Percentiles rank a stretch among this genome's conserved stretches.
These are phyloP conservation scores for Anorthoa munda DNA, from an alignment of 2,888 invertebrate genomes.

Conservation along the genomic window DNA sequence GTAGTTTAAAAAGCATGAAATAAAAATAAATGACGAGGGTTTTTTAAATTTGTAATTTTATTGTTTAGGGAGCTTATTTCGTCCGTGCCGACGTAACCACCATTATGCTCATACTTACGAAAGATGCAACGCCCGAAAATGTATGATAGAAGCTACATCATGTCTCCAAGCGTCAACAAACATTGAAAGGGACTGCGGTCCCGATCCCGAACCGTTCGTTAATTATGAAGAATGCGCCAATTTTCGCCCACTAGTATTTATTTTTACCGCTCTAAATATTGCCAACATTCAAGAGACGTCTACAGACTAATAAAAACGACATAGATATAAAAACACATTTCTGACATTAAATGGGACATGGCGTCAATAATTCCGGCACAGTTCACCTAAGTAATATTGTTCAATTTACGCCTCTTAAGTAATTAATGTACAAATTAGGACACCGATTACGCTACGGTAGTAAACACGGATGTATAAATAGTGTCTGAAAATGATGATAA, in stretches of 20 bases:
- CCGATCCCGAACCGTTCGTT: not conserved
- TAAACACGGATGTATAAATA: slow-evolving; percentile 57
- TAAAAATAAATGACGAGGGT: too few relatives aligned
- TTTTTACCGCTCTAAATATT: slow-evolving; percentile 27
- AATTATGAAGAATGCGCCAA: slow-evolving; percentile 12
- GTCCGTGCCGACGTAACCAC: too few relatives aligned
- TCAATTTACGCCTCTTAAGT: slow-evolving; percentile 59
- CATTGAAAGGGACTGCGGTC: not conserved
- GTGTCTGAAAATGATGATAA: slow-evolving; percentile 22
- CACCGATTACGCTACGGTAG: slow-evolving; percentile 63
- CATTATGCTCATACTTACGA: too few relatives aligned
- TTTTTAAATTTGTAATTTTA: too few relatives aligned
- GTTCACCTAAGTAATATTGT: slow-evolving; percentile 59
- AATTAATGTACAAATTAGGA: slow-evolving; percentile 71
- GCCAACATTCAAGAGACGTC: slow-evolving; percentile 21
- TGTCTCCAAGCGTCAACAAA: not conserved
- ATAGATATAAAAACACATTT: not conserved
- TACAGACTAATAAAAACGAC: not conserved
- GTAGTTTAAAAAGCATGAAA: too few relatives aligned
- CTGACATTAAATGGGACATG: slow-evolving; percentile 18
- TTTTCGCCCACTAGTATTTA: slow-evolving; percentile 33
- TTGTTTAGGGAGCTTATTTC: too few relatives aligned
- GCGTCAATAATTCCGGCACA: slow-evolving; percentile 10
- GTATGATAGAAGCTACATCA: not conserved
- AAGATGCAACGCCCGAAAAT: not conserved